Evolutionary conservation across 2,113 vertebrate genomes (phyloP), one percentile per base, ranked within the genome.

Genomic region (Azemiops feae): DNA sequence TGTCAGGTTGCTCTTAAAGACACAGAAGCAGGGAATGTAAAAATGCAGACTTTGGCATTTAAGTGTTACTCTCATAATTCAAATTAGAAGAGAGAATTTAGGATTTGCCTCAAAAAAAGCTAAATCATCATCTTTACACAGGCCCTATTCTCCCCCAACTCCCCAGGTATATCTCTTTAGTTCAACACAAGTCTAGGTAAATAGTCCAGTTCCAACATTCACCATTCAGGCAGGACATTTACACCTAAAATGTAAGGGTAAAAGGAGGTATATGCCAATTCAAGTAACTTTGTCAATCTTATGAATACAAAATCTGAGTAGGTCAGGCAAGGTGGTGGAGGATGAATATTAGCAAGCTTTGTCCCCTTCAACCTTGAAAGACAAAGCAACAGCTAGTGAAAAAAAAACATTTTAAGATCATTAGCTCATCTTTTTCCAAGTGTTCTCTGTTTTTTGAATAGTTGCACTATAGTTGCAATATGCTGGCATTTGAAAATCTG

Each of bases 351-450:
- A 94, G 91, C 69, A 47, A 47, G 23, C 47, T 39, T 50, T 39
- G 74, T 88, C 85, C 87, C 34, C 87, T 96, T 96, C 93, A 47
- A 50, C 1, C 90, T 93, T 89, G 47, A 55, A 69, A 55, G n/a
- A 25, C 6, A 85, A 89, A 88, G 91, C 81, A 96, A 85, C 14
- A 5, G 39, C 87, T 9, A 89, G 55, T 20, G 87, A 53, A 94
- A 87, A 94, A 93, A 95, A 81, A 94, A 93, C 95, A 96, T 96
- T 96, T 96, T 94, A 92, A 94, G 88, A 93, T 91, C 92, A 96
- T 97, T 96, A 96, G 95, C 92, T 96, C 96, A 97, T 86, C 88
- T 91, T 94, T 92, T 47, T 39, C n/a, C n/a, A 81, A 94, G 89
- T 0, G 89, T 85, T 64, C 0, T 47, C 74, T 0, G 0, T 45